Percentiles rank a stretch among this genome's conserved stretches.
Evolutionary conservation across 2,113 vertebrate genomes (phyloP).

Genomic region (Macaca fascicularis): DNA sequence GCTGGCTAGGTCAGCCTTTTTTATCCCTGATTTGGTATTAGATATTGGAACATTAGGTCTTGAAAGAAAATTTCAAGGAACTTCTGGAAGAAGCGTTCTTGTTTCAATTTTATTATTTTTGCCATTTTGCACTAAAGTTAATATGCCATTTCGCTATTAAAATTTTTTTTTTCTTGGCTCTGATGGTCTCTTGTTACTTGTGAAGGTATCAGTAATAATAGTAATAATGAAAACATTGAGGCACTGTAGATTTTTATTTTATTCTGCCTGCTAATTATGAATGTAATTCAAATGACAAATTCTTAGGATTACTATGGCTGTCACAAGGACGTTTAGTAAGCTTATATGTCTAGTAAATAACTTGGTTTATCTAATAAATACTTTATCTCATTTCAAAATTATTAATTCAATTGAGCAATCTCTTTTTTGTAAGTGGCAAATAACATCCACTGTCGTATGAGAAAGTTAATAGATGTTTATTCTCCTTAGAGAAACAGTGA

Average conservation of each 20-base stretch:
- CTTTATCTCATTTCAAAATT: neutral
- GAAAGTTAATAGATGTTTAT: constrained; percentile 16
- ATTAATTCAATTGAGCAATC: neutral
- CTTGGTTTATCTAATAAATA: neutral
- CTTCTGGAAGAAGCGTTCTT: neutral
- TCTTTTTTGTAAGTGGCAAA: neutral
- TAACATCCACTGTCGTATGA: neutral
- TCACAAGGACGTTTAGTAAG: constrained; percentile 20
- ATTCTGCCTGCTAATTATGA: neutral
- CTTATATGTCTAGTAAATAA: neutral
- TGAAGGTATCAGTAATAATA: neutral
- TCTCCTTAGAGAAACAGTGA: neutral
- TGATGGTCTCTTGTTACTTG: neutral
- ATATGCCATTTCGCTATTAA: neutral
- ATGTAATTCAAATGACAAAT: constrained; percentile 35
- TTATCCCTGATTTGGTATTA: constrained; percentile 29
- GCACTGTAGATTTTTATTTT: constrained; percentile 17
- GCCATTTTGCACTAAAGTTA: neutral
- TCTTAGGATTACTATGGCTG: neutral
- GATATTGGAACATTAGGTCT: neutral
- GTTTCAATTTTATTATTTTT: constrained; percentile 37
- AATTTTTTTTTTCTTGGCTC: neutral
- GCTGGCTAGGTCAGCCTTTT: neutral
- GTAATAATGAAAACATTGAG: neutral
- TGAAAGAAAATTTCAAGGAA: constrained; percentile 50